phyloP scores from a whole-genome alignment of 1,140 invertebrate species.

The Leptopilina clavipes region DNA sequence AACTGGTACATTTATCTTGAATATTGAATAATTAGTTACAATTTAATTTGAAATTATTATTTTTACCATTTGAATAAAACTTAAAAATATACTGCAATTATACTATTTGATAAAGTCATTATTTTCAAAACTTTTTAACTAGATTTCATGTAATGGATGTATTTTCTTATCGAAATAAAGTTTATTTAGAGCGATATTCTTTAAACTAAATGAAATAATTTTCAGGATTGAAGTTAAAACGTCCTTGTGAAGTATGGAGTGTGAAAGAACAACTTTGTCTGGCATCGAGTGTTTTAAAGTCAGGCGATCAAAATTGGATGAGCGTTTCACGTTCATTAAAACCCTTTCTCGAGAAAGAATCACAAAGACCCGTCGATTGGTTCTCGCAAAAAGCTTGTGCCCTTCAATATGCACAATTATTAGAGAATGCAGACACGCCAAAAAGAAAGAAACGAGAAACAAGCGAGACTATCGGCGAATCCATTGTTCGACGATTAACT shows the following conservation, averaged over 20 bases:
- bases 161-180: not conserved
- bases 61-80: no score
- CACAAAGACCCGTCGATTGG: conserved; percentile 85
- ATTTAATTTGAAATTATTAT: no score
- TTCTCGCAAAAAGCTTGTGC: conserved; percentile 95
- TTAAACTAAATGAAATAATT: conserved; percentile 34
- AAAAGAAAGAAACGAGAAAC: conserved; percentile 88
- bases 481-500: conserved; percentile 85
- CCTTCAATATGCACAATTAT: conserved; percentile 87
- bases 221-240: conserved; percentile 78
- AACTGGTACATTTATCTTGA: no score
- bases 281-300: conserved; percentile 89
- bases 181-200: not conserved
- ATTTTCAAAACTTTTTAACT: no score
- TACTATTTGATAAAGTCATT: no score
- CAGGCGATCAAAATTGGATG: conserved; percentile 96
- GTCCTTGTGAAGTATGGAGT: conserved; percentile 89
- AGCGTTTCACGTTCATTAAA: conserved; percentile 88
- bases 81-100: no score
- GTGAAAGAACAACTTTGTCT: conserved; percentile 88
- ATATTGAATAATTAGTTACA: no score
- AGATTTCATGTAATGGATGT: not conserved
- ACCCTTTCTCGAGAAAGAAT: conserved; percentile 82
- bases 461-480: conserved; percentile 87
- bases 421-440: conserved; percentile 90